Conservation (phyloP, 2,797 vertebrate species). For the Lates japonicus region DNA sequence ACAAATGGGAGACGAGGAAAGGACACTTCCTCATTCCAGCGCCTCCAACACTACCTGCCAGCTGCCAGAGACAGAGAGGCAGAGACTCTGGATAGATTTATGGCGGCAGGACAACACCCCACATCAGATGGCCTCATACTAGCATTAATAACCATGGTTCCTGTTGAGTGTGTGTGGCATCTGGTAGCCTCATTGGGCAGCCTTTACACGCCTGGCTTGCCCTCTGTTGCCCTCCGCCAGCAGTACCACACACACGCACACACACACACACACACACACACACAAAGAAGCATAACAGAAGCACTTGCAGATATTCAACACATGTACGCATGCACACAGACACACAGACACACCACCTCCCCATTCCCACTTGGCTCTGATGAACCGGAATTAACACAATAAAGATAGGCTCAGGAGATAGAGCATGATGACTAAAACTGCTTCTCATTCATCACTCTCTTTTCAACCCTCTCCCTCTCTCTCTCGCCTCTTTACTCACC, state of each 20-base stretch:
- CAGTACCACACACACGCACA: constrained; percentile 54
- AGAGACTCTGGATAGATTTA: constrained; percentile 85
- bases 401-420: constrained; percentile 82
- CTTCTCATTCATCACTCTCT: constrained; percentile 73
- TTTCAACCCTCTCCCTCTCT: constrained; percentile 36
- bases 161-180: constrained; percentile 76
- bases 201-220: constrained; percentile 76
- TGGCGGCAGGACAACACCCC: constrained; percentile 82
- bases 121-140: constrained; percentile 83
- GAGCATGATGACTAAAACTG: constrained; percentile 83
- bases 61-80: constrained; percentile 77
- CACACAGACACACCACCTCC: constrained; percentile 20
- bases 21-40: constrained; percentile 72
- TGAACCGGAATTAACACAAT: constrained; percentile 79
- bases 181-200: constrained; percentile 85
- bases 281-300: constrained; percentile 55
- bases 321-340: constrained; percentile 4
- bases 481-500: constrained; percentile 49
- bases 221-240: constrained; percentile 83
- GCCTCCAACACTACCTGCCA: constrained; percentile 61
- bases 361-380: constrained; percentile 62
- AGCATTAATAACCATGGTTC: constrained; percentile 84
- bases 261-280: constrained; percentile 38
- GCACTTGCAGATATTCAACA: constrained; percentile 43
- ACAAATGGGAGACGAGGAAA: constrained; percentile 44